Conservation (phyloP, 2,888 invertebrate genomes). For the Phytoseiulus persimilis region DNA sequence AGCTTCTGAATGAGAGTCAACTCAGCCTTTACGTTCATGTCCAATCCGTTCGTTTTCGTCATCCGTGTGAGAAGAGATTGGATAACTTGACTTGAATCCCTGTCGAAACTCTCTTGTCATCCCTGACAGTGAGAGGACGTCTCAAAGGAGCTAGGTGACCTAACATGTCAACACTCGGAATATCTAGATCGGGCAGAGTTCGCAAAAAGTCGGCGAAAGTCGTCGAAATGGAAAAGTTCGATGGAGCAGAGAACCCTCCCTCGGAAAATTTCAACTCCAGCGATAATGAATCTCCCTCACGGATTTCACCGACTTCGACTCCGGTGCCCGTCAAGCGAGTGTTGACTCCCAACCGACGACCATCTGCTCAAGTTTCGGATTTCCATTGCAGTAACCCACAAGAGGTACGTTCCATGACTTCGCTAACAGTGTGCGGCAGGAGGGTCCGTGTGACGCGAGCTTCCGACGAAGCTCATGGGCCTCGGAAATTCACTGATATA, state of each 20-base stretch:
- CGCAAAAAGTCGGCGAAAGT: conserved; percentile 89
- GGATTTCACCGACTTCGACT: neutral
- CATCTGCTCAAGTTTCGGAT: neutral
- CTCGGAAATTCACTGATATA: too few species aligned
- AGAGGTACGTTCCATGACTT: neutral
- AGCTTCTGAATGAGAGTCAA: neutral
- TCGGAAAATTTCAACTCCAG: conserved; percentile 36
- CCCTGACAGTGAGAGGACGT: neutral
- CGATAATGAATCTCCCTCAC: conserved; percentile 7
- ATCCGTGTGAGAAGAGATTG: neutral
- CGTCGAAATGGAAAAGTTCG: conserved; percentile 83
- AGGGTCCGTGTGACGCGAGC: too few species aligned
- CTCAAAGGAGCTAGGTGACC: neutral
- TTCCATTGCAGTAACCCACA: neutral
- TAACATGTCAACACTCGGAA: conserved; percentile 54
- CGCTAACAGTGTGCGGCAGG: too few species aligned
- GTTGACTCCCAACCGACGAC: neutral
- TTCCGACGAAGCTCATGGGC: too few species aligned
- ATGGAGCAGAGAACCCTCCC: conserved; percentile 48
- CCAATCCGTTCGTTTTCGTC: neutral
- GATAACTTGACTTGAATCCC: neutral
- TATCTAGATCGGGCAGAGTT: conserved; percentile 79
- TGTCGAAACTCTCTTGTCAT: neutral
- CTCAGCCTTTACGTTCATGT: neutral
- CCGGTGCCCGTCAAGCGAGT: conserved; percentile 5